Percentiles rank a stretch among this genome's conserved stretches.
These are phyloP conservation scores for Anabacerthia variegaticeps DNA, from an alignment of 2,797 vertebrate genomes.

Conservation along the genomic window DNA sequence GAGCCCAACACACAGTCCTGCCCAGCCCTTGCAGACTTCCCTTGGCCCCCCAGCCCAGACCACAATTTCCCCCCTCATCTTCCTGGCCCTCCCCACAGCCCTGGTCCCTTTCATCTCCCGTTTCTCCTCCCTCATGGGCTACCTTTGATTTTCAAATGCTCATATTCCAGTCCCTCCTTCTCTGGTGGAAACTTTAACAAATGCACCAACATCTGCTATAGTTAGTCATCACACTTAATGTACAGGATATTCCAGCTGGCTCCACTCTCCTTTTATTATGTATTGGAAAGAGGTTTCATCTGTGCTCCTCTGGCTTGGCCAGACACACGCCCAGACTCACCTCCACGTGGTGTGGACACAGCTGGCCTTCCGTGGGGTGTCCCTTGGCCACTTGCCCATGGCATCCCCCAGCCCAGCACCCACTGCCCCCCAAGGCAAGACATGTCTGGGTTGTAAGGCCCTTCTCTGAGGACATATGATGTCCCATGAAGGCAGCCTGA, in stretches of 20 bases:
- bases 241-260: constrained; percentile 70
- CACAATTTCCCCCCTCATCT: background rate
- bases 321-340: constrained; percentile 59
- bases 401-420: background rate
- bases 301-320: constrained; percentile 56
- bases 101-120: background rate
- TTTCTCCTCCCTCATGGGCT: constrained; percentile 20
- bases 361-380: background rate
- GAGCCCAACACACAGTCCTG: background rate
- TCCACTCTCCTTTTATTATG: constrained; percentile 66
- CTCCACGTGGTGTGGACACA: constrained; percentile 21
- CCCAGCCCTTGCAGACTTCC: background rate
- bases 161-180: constrained; percentile 57
- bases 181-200: constrained; percentile 71
- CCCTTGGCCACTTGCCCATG: background rate
- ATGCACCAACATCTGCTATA: constrained; percentile 64
- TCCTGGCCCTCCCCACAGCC: background rate
- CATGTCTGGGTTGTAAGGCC: background rate
- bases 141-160: constrained; percentile 63
- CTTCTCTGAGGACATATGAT: background rate
- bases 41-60: background rate
- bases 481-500: background rate
- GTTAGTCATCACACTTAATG: constrained; percentile 71
- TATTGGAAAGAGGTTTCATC: constrained; percentile 71
- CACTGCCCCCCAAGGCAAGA: background rate